Evolutionary conservation across 2,888 invertebrate species (phyloP), one percentile per base, ranked within the genome.

Genomic region (Temnothorax ravouxi): DNA sequence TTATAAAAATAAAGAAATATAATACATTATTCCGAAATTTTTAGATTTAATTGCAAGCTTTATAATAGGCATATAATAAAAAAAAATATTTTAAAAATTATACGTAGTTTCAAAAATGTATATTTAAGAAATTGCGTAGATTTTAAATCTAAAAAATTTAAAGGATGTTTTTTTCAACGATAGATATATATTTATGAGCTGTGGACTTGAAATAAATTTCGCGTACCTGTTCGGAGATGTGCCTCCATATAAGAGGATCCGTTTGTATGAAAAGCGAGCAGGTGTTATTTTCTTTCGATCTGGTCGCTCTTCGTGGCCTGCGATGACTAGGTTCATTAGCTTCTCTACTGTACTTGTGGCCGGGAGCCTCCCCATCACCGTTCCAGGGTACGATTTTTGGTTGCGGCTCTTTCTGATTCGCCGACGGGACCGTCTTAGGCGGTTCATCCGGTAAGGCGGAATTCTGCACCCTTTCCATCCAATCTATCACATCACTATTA

Each of bases 261-360:
- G 99, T 99, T 95, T 99, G 99, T 95, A 99, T 98, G 95, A 98
- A 99, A 89, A 99, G 96, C 81, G 99, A 98, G 95, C 99, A 99
- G 83, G 99, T 98, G 95, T 98, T 98, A 94, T 97, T 96, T 91
- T 97, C 97, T 90, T 96, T 96, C 86, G 96, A 94, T 83, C 96
- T 94, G 54, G 96, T 95, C 41, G 96, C 96, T 80, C 97, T 95
- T 85, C 96, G 96, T 92, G 95, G 95, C 92, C 96, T 95, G 92
- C 94, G 95, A 87, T 92, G 92, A 87, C 88, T 91, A 92, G 96
- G 96, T 90, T 95, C 95, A 94, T 98, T 98, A 87, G 97, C 97
- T 92, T 97, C 97, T 91, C 97, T 96, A 80, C 97, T 96, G 94
- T 98, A 98, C 95, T 98, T 98, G 95, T 97, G 97, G 94, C 96